Evolutionary conservation across 1,140 invertebrate species (phyloP), one percentile per base, ranked within the genome.

Genomic region (Drosophila nigromelanica): DNA sequence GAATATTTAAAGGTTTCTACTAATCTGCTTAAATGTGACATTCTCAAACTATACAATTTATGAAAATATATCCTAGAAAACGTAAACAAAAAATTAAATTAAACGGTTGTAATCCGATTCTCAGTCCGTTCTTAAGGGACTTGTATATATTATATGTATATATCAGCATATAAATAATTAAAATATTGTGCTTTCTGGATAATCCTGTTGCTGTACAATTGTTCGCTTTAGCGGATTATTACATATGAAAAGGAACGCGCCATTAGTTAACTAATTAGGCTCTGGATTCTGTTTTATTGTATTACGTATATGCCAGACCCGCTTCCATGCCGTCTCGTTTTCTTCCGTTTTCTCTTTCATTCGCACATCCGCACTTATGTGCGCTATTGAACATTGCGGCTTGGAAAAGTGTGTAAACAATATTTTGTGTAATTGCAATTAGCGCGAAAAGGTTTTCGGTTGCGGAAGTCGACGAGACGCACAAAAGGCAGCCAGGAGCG

Each of bases 381-480:
- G 14, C 50, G 60, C 33, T 68, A 63, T 77, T 79, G 76, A 78
- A 55, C 55, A 54, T 35, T 70, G 76, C 59, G 70, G 54, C 54
- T 74, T 59, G 40, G 59, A 37, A 56, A 55, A 79, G 76, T 78
- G 64, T 75, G 71, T 78, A 82, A 82, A 81, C 73, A 81, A 82
- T 82, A 82, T 78, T 82, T 81, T 66, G 61, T 81, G 61, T 81
- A 82, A 82, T 81, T 82, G 79, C 79, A 81, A 82, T 82, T 81
- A 78, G 70, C 62, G 74, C 56, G 52, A 74, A 78, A 80, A 63
- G 43, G 74, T 61, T 71, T 77, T 67, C 21, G 56, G 11, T 30
- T 51, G 15, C 66, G 30, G 35, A 59, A 52, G 56, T 61, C 39
- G 30, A 10, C 48, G 56, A 52, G 18, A 48, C 33, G 52, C 42